Evolutionary conservation across 2,888 invertebrate genomes (phyloP).

Genomic region (Drosophila falleni): DNA sequence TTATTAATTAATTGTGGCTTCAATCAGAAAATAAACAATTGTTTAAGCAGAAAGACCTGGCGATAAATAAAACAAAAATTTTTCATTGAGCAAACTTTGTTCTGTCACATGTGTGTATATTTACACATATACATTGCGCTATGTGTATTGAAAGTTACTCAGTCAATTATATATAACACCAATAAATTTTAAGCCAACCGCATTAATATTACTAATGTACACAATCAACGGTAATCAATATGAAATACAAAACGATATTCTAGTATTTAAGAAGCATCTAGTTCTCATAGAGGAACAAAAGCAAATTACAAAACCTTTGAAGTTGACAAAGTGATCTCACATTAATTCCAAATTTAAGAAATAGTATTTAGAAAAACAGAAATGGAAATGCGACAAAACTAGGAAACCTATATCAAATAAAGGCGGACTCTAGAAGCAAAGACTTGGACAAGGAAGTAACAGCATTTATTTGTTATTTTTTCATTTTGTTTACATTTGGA

Average conservation of each 20-base stretch:
- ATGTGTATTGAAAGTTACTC: constrained; percentile 35
- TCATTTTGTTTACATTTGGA: constrained; percentile 28
- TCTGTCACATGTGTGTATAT: constrained; percentile 13
- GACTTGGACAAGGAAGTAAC: constrained; percentile 32
- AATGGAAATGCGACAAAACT: background rate
- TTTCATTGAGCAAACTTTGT: constrained; percentile 40
- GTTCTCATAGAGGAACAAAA: background rate
- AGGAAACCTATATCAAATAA: background rate
- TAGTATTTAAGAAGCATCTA: constrained; percentile 5
- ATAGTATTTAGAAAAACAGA: background rate
- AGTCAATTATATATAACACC: constrained; percentile 33
- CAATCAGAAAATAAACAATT: constrained; percentile 33
- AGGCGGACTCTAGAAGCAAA: constrained; percentile 17
- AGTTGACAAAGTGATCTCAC: background rate
- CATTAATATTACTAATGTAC: constrained; percentile 45
- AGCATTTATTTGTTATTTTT: constrained; percentile 25
- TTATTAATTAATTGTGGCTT: constrained; percentile 56
- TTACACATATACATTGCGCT: background rate
- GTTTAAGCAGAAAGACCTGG: constrained; percentile 4
- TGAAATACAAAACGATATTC: background rate
- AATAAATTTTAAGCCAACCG: constrained; percentile 27
- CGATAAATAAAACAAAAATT: constrained; percentile 52
- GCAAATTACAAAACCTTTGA: background rate
- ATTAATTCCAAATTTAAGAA: background rate
- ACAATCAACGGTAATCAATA: constrained; percentile 40